phyloP scores from a whole-genome alignment of 1,140 invertebrate genomes.

The Piezodorus guildinii region DNA sequence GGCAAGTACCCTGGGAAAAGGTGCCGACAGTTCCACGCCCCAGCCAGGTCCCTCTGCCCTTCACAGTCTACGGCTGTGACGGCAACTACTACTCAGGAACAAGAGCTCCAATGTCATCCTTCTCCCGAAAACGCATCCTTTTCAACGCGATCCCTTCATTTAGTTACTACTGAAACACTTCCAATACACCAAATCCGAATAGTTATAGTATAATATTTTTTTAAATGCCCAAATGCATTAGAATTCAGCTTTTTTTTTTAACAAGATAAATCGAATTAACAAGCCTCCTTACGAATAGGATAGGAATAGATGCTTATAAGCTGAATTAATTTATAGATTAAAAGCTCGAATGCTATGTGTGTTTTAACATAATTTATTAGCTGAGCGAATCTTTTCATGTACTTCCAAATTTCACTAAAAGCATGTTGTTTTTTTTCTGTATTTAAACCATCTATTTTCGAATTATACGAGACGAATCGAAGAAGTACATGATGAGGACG shows the following conservation, averaged over 20 bases:
- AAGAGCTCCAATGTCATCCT: conserved; percentile 15
- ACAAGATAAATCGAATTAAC: not conserved
- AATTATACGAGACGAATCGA: too few relatives aligned
- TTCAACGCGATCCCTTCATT: conserved; percentile 22
- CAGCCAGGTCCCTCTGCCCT: conserved; percentile 63
- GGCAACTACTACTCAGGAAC: conserved; percentile 18
- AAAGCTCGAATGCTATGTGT: too few relatives aligned
- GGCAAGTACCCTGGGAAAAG: conserved; percentile 69
- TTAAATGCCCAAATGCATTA: not conserved
- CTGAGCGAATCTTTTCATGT: too few relatives aligned
- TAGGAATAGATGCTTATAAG: not conserved
- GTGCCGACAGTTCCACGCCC: conserved; percentile 69
- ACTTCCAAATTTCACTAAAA: too few relatives aligned
- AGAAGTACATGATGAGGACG: too few relatives aligned
- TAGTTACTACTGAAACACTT: not conserved
- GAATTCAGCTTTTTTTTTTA: not conserved
- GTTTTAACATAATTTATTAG: too few relatives aligned
- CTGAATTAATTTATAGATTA: not conserved
- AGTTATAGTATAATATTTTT: not conserved
- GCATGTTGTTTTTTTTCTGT: too few relatives aligned
- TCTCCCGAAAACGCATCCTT: conserved; percentile 26
- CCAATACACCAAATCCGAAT: not conserved
- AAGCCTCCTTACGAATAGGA: not conserved
- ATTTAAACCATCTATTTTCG: too few relatives aligned
- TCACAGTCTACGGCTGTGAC: conserved; percentile 61